Conservation (phyloP, 2,797 vertebrate species). For the Masticophis lateralis region DNA sequence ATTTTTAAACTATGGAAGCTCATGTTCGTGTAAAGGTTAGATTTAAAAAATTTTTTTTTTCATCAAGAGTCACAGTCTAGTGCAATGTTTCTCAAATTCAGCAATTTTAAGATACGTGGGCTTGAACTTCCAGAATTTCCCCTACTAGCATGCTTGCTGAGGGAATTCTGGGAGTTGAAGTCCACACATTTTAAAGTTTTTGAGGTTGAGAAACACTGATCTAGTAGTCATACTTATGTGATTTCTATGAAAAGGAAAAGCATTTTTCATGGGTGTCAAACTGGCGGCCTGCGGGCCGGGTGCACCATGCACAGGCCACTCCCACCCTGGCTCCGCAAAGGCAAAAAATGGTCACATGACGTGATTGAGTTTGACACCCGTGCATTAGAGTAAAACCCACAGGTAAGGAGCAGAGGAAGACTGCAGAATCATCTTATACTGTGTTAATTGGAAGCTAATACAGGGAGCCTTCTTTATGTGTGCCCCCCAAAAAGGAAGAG, state of each 20-base stretch:
- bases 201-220: too few species aligned
- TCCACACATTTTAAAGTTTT: background rate
- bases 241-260: background rate
- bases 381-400: background rate
- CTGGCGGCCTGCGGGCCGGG: too few species aligned
- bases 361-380: too few species aligned
- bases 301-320: too few species aligned
- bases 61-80: background rate
- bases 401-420: background rate
- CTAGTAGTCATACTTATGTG: rapidly evolving
- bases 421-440: background rate
- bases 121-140: too few species aligned
- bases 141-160: too few species aligned
- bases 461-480: background rate
- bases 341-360: too few species aligned
- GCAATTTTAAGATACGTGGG: too few species aligned
- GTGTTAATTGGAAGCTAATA: background rate
- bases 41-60: background rate
- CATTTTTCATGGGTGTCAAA: too few species aligned
- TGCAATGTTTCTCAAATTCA: too few species aligned
- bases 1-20: constrained; percentile 28
- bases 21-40: background rate
- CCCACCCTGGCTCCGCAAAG: too few species aligned
- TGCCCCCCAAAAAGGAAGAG: background rate
- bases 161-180: too few species aligned